Conservation (phyloP, 92 coral and sea anemone species). For the Epizoanthus stellaris region DNA sequence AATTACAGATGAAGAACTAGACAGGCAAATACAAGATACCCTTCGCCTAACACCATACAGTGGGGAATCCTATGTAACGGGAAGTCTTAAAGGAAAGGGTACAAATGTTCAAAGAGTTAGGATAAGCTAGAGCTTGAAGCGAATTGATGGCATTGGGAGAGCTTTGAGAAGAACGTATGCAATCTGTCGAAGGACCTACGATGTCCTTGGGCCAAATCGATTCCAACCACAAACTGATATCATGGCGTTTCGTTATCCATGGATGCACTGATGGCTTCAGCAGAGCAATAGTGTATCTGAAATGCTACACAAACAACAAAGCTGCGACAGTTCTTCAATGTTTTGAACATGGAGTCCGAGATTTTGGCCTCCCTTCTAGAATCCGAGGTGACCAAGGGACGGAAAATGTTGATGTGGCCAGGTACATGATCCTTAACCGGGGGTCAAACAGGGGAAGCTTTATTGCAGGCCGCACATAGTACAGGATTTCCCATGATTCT, state of each 20-base stretch:
- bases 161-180: slow-evolving; percentile 62
- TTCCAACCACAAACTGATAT: slow-evolving; percentile 64
- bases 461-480: slow-evolving; percentile 57
- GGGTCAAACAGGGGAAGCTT: slow-evolving; percentile 67
- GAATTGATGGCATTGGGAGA: slow-evolving; percentile 72
- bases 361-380: slow-evolving; percentile 64
- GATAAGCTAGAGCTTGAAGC: slow-evolving; percentile 59
- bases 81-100: slow-evolving; percentile 71
- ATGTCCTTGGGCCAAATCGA: slow-evolving; percentile 66
- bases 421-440: slow-evolving; percentile 59
- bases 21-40: slow-evolving; percentile 50
- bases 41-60: slow-evolving; percentile 66
- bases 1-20: slow-evolving; percentile 62
- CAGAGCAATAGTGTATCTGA: slow-evolving; percentile 40
- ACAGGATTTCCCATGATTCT: slow-evolving; percentile 1
- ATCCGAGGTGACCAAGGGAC: slow-evolving; percentile 59
- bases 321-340: slow-evolving; percentile 51
- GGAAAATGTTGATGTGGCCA: slow-evolving; percentile 70
- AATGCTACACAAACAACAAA: slow-evolving; percentile 58
- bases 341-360: slow-evolving; percentile 47
- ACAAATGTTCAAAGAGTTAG: slow-evolving; percentile 64
- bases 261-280: slow-evolving; percentile 68
- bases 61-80: slow-evolving; percentile 70
- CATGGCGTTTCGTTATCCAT: slow-evolving; percentile 60
- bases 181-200: slow-evolving; percentile 63